These are phyloP conservation scores for Bucorvus abyssinicus DNA, from an alignment of 2,797 vertebrate genomes.

Conservation along the genomic window DNA sequence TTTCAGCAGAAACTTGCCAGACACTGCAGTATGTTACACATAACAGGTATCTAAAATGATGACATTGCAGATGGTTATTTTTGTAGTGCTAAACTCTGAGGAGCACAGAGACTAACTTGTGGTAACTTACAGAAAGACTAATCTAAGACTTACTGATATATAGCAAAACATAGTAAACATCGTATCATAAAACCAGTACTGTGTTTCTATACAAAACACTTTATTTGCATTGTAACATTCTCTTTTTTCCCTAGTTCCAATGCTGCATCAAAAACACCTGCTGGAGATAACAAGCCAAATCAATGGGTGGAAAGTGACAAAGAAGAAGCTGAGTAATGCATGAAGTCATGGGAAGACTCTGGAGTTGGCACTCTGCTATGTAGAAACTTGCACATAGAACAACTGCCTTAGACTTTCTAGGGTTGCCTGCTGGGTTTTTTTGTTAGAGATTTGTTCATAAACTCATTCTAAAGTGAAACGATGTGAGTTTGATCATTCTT, in stretches of 20 bases:
- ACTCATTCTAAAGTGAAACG: constrained; percentile 50
- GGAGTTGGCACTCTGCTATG: constrained; percentile 14
- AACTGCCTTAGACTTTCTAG: constrained; percentile 66
- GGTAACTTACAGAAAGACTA: not conserved
- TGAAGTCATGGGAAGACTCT: constrained; percentile 47
- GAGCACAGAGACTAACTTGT: not conserved
- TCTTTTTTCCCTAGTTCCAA: constrained; percentile 1
- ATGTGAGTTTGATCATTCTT: constrained; percentile 63
- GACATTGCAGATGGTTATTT: not conserved
- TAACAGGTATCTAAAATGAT: constrained; percentile 66
- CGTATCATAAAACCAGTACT: not conserved
- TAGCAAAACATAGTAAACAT: not conserved
- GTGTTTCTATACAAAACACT: not conserved
- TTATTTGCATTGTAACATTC: not conserved
- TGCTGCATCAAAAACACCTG: constrained; percentile 23
- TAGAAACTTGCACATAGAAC: constrained; percentile 57
- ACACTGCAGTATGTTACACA: constrained; percentile 8
- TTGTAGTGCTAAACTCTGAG: not conserved
- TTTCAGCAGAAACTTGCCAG: constrained; percentile 62
- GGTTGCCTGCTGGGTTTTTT: not conserved
- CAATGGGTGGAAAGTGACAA: constrained; percentile 45
- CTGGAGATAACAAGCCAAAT: constrained; percentile 55
- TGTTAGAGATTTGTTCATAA: constrained; percentile 32
- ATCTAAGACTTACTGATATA: not conserved
- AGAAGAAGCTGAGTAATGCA: constrained; percentile 34